phyloP scores from a whole-genome alignment of 2,113 vertebrate species.

The Hirundichthys speculiger region DNA sequence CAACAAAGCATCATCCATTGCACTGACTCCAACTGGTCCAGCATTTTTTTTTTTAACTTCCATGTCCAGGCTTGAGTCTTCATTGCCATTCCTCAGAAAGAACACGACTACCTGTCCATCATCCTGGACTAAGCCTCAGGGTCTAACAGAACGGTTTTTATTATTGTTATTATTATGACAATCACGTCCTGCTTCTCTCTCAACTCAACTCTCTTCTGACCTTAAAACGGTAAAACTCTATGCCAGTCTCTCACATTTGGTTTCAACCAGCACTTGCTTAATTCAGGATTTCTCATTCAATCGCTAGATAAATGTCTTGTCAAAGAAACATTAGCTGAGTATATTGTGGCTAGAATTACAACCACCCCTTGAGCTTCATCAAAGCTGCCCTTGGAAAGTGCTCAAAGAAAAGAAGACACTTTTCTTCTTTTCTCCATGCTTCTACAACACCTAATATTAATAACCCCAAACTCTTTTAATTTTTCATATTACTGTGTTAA shows the following conservation, averaged over 20 bases:
- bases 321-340: neutral
- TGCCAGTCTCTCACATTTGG: neutral
- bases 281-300: constrained; percentile 7
- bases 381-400: no score
- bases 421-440: no score
- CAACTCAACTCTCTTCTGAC: neutral
- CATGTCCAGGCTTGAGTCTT: neutral
- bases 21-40: no score
- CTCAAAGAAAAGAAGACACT: no score
- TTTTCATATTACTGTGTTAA: no score
- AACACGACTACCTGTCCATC: neutral
- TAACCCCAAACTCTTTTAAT: no score
- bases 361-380: neutral
- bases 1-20: no score
- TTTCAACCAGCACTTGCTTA: neutral
- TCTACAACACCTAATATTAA: no score
- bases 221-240: neutral
- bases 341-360: constrained; percentile 1
- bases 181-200: neutral
- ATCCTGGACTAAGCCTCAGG: neutral
- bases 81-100: constrained; percentile 15
- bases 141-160: neutral
- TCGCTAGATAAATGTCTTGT: neutral
- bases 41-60: no score
- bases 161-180: neutral